Conservation (phyloP, 2,797 vertebrate species). For the Manis javanica region DNA sequence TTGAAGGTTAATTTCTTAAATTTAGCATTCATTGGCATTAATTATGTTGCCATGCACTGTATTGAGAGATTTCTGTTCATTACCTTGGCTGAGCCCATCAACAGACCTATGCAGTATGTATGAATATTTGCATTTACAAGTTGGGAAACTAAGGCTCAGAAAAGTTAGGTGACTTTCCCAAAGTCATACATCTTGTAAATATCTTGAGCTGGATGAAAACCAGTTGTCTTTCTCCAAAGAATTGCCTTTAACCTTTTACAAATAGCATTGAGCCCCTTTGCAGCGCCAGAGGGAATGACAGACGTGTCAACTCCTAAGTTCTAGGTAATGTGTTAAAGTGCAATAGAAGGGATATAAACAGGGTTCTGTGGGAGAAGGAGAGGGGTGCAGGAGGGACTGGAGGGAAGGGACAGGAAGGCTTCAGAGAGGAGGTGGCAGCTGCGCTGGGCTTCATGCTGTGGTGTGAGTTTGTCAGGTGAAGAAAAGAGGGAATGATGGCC, state of each 20-base stretch:
- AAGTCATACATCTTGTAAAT: constrained; percentile 6
- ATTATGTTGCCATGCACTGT: not conserved
- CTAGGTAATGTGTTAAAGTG: not conserved
- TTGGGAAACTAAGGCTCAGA: not conserved
- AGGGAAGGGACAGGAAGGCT: not conserved
- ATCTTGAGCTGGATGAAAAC: not conserved
- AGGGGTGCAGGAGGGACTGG: fast-evolving
- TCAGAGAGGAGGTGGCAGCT: not conserved
- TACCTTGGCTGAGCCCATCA: not conserved
- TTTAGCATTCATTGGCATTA: constrained; percentile 12
- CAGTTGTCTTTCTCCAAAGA: not conserved
- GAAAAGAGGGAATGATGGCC: not conserved
- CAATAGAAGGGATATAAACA: not conserved
- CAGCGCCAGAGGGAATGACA: not conserved
- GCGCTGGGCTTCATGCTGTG: not conserved
- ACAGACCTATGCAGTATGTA: not conserved
- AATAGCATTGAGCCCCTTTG: not conserved
- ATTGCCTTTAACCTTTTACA: not conserved
- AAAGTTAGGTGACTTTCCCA: constrained; percentile 30
- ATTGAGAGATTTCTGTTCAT: constrained; percentile 14
- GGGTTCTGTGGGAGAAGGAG: fast-evolving
- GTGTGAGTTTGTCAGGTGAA: not conserved
- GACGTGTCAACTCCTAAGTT: not conserved
- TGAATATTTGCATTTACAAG: constrained; percentile 12
- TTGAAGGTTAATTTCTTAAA: constrained; percentile 28